Evolutionary conservation across 2,797 vertebrate genomes (phyloP).

Genomic region (Naso thynnoides): DNA sequence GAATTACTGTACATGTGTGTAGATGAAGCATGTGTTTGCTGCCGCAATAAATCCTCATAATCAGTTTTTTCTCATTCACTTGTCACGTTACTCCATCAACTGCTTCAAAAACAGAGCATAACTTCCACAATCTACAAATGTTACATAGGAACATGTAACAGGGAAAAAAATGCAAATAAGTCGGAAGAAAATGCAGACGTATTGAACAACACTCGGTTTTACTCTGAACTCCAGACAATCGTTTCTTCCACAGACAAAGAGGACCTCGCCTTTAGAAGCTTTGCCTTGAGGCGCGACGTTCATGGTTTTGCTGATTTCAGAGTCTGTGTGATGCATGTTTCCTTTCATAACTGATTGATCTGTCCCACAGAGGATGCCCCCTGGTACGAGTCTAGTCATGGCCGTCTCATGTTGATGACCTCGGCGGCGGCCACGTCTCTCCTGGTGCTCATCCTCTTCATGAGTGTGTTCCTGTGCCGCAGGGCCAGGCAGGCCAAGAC

Average conservation of each 20-base stretch:
- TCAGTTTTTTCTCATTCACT: constrained; percentile 3
- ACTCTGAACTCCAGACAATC: constrained; percentile 43
- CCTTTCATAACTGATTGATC: constrained; percentile 58
- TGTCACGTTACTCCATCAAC: not conserved
- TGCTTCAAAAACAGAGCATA: not conserved
- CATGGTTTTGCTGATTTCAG: constrained; percentile 52
- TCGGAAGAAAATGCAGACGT: constrained; percentile 28
- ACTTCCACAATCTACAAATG: not conserved
- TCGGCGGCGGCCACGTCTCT: constrained; percentile 57
- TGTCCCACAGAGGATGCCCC: constrained; percentile 75
- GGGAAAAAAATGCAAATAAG: too few species aligned
- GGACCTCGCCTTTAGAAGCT: constrained; percentile 44
- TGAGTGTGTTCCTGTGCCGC: constrained; percentile 75
- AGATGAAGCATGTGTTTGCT: constrained; percentile 19
- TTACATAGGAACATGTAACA: too few species aligned
- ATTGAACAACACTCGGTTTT: constrained; percentile 12
- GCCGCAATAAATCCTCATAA: constrained; percentile 21
- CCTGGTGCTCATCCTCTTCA: constrained; percentile 72
- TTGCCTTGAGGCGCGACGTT: constrained; percentile 45
- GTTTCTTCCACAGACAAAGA: constrained; percentile 53
- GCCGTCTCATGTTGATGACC: constrained; percentile 70
- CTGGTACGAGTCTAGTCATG: constrained; percentile 79
- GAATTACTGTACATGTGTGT: not conserved
- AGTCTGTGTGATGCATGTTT: constrained; percentile 68
- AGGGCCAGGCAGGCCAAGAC: constrained; percentile 68